A percentile compares a stretch with the other conserved stretches of the same genome.
phyloP scores from a whole-genome alignment of 2,797 vertebrate species.

The Megaceryle alcyon region DNA sequence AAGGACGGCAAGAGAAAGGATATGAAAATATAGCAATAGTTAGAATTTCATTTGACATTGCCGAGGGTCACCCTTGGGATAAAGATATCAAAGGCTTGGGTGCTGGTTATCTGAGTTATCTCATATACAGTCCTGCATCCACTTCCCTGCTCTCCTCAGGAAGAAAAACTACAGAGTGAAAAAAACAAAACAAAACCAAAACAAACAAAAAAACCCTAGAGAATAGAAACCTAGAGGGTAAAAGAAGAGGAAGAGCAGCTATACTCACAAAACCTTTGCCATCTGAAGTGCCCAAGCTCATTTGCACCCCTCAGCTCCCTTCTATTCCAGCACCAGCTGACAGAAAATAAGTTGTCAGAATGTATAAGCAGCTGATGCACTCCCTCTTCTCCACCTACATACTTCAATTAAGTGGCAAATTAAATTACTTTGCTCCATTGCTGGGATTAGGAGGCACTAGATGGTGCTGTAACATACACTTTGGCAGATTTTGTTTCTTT shows the following conservation, averaged over 20 bases:
- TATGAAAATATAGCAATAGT: neutral
- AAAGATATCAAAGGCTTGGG: neutral
- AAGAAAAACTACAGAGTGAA: neutral
- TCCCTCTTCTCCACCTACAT: neutral
- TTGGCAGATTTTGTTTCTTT: neutral
- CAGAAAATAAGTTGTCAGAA: neutral
- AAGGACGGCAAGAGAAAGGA: neutral
- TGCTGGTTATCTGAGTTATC: neutral
- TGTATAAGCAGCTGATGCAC: neutral
- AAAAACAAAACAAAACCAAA: neutral
- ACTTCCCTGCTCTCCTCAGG: neutral
- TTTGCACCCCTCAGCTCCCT: neutral
- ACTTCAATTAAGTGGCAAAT: neutral
- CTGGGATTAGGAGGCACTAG: neutral
- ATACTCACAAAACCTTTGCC: neutral
- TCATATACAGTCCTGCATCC: neutral
- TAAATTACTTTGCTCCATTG: rapidly evolving
- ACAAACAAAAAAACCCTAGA: neutral
- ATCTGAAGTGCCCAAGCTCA: neutral
- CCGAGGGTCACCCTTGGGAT: rapidly evolving
- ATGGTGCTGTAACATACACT: slow-evolving; percentile 28
- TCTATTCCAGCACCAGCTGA: neutral
- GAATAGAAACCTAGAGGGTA: neutral
- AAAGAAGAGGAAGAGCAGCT: neutral
- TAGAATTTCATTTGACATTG: neutral